Evolutionary conservation across 2,888 invertebrate species (phyloP), one percentile per base, ranked within the genome.

Genomic region (Caenorhabditis sinica): DNA sequence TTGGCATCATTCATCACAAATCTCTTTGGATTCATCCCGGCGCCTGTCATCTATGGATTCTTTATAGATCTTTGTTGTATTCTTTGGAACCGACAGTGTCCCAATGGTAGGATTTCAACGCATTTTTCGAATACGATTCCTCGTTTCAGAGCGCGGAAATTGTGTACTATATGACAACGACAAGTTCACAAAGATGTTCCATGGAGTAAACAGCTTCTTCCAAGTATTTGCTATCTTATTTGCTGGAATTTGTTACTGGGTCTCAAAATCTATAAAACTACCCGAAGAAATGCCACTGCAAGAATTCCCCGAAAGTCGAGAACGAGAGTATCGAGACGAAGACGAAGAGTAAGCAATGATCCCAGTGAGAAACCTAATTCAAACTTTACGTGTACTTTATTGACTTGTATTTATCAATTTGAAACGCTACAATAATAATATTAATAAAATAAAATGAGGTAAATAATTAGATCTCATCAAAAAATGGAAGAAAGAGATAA

Each of bases 21-120:
- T 58, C 75, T 90, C 4, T 85, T 90, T 56, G 90, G 90, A 25
- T 90, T 90, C 83, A 90, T 90, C 9, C 90, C 90, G 1, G 90
- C 90, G n/a, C 90, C 90, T 1, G 88, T 90, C 5, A 85, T 90
- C 40, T 89, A 90, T 28, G 90, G 90, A 36, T 86, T 81, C 69
- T 83, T 90, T 17, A 89, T 90, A 30, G 90, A 90, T 73, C 49
- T 82, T 2, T 76, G 88, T 11, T 90, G 90, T 65, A 82, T 86
- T 33, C 71, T 88, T 2, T 90, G 90, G 90, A 86, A 89, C 61
- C 74, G 84, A 2, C 84, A 86, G 49, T 90, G 90, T 69, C 86
- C 89, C 11, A 73, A 88, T 51, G 86, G 88, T 89, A 72, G 51
- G 66, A 30, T 49, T 40, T 56, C 15, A 20, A 20, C 28, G 1